Evolutionary conservation across 2,797 vertebrate genomes (phyloP).

Genomic region (Hydrolagus colliei): DNA sequence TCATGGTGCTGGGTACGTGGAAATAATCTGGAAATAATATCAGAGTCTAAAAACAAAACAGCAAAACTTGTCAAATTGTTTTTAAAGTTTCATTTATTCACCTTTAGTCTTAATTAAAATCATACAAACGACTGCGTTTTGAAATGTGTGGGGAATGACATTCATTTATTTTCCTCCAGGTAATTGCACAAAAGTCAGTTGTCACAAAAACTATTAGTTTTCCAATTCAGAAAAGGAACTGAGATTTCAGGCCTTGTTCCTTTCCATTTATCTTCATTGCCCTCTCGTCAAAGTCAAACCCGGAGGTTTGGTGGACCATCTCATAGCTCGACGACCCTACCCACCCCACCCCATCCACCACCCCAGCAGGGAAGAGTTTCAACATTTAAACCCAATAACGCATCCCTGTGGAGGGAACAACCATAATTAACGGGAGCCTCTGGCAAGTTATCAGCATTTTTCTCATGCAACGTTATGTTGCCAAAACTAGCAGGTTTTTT

Average conservation of each 20-base stretch:
- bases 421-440: background rate
- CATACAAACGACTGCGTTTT: conserved; percentile 1
- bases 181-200: conserved; percentile 24
- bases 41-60: background rate
- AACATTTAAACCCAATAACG: background rate
- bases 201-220: no score
- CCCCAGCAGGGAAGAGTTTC: background rate
- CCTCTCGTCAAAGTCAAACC: background rate
- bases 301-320: background rate
- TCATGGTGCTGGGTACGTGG: no score
- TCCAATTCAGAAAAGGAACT: conserved; percentile 13
- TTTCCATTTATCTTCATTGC: background rate
- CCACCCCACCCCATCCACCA: no score
- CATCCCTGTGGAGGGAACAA: background rate
- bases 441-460: background rate
- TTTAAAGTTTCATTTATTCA: conserved; percentile 27
- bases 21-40: no score
- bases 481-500: background rate
- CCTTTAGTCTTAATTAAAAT: conserved; percentile 22
- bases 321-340: background rate
- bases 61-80: background rate
- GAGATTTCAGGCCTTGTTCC: background rate
- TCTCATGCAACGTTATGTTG: background rate
- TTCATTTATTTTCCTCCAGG: background rate
- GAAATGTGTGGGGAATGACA: conserved; percentile 9